Evolutionary conservation across 2,113 vertebrate species (phyloP).

Genomic region (Nannospalax galili): DNA sequence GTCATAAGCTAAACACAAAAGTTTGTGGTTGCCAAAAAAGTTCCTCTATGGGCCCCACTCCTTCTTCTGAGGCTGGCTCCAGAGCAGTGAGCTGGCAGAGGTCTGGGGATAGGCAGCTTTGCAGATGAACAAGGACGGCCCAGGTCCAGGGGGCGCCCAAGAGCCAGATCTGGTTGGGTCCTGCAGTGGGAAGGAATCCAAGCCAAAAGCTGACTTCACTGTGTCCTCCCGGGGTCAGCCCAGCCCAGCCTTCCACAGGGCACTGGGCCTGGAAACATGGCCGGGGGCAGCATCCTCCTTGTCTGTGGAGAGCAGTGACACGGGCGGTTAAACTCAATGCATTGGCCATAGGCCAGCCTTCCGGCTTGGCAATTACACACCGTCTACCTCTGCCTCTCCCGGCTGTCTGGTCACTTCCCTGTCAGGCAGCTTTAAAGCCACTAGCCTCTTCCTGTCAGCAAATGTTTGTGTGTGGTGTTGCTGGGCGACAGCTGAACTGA

Average conservation of each 20-base stretch:
- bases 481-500: slow-evolving; percentile 66
- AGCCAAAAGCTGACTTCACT: not conserved
- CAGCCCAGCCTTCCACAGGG: not conserved
- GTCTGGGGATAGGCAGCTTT: not conserved
- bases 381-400: slow-evolving; percentile 73
- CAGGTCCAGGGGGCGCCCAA: not conserved
- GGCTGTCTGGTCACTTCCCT: slow-evolving; percentile 70
- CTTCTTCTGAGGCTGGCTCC: not conserved
- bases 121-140: not conserved
- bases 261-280: slow-evolving; percentile 58
- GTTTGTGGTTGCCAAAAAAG: not conserved
- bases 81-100: not conserved
- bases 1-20: not conserved
- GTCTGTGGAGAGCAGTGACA: slow-evolving; percentile 71
- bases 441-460: slow-evolving; percentile 77
- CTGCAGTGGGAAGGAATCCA: not conserved
- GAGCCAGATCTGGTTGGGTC: not conserved
- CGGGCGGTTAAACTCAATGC: slow-evolving; percentile 66
- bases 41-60: not conserved
- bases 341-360: slow-evolving; percentile 76
- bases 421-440: slow-evolving; percentile 73
- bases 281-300: slow-evolving; percentile 53
- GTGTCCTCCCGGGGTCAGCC: slow-evolving; percentile 18
- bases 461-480: slow-evolving; percentile 80
- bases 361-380: slow-evolving; percentile 74